phyloP scores from a whole-genome alignment of 1,140 invertebrate genomes.

The Drosophila novamexicana region DNA sequence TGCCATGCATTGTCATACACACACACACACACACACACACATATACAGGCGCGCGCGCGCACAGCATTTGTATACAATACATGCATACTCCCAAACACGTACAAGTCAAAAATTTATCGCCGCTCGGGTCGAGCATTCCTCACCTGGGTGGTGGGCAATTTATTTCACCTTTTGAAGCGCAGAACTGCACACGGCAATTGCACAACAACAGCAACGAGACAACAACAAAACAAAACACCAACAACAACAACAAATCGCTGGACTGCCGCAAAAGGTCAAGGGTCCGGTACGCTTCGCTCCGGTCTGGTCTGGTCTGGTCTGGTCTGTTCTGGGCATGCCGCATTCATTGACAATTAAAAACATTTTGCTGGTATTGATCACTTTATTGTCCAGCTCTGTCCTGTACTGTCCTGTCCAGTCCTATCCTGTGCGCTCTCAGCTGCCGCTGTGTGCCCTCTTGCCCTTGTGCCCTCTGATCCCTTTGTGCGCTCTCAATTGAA shows the following conservation, averaged over 20 bases:
- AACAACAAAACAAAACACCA: slow-evolving; percentile 1
- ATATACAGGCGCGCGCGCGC: not conserved
- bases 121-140: slow-evolving; percentile 40
- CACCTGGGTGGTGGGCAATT: slow-evolving; percentile 69
- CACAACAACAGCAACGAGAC: slow-evolving; percentile 35
- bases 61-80: not conserved
- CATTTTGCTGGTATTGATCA: slow-evolving; percentile 61
- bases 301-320: too few species aligned
- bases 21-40: slow-evolving; percentile 16
- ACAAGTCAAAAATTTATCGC: slow-evolving; percentile 54
- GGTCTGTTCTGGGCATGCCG: not conserved
- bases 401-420: slow-evolving; percentile 6
- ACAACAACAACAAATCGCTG: slow-evolving; percentile 28
- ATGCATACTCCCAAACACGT: slow-evolving; percentile 30
- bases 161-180: slow-evolving; percentile 39
- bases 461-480: slow-evolving; percentile 34
- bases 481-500: slow-evolving; percentile 52
- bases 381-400: slow-evolving; percentile 65
- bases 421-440: slow-evolving; percentile 39
- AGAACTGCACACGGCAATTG: slow-evolving; percentile 42
- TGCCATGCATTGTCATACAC: slow-evolving; percentile 61
- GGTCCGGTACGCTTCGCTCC: not conserved
- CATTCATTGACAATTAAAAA: slow-evolving; percentile 80
- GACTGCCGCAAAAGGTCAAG: slow-evolving; percentile 71
- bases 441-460: slow-evolving; percentile 21